Evolutionary conservation across 2,888 invertebrate species (phyloP).

Genomic region (Invenusta paracnida): DNA sequence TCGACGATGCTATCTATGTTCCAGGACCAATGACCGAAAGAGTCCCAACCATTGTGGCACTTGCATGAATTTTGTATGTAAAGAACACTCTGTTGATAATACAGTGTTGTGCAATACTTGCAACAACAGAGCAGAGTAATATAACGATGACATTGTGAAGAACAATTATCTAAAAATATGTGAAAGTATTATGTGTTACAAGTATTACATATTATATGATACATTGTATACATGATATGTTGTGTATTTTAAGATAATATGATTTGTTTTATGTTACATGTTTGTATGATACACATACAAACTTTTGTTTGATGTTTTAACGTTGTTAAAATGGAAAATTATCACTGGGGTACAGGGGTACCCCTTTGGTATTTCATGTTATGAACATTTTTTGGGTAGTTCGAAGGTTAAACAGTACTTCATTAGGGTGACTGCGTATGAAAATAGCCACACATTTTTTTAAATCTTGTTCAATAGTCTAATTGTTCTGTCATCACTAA

Average conservation of each 20-base stretch:
- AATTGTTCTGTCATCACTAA: too few relatives aligned
- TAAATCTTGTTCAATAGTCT: too few relatives aligned
- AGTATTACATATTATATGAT: neutral
- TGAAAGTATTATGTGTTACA: neutral
- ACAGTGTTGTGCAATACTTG: neutral
- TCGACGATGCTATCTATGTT: conserved; percentile 9
- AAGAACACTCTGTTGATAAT: neutral
- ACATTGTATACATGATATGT: neutral
- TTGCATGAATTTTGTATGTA: conserved; percentile 1
- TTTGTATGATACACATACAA: conserved; percentile 9
- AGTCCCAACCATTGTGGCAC: neutral
- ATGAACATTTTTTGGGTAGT: too few relatives aligned
- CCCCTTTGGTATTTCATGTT: neutral
- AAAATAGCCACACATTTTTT: too few relatives aligned
- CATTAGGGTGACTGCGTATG: too few relatives aligned
- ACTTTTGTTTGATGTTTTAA: neutral
- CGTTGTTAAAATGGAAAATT: conserved; percentile 13
- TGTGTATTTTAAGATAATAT: neutral
- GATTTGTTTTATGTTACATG: neutral
- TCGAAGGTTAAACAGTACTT: too few relatives aligned
- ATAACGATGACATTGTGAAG: conserved; percentile 3
- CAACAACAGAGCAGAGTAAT: conserved; percentile 21
- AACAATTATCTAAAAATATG: conserved; percentile 23
- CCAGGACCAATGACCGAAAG: neutral
- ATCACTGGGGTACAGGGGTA: neutral